Percentiles rank a stretch among this genome's conserved stretches.
Evolutionary conservation across 2,888 invertebrate genomes (phyloP).

Genomic region (Melanchra persicariae): DNA sequence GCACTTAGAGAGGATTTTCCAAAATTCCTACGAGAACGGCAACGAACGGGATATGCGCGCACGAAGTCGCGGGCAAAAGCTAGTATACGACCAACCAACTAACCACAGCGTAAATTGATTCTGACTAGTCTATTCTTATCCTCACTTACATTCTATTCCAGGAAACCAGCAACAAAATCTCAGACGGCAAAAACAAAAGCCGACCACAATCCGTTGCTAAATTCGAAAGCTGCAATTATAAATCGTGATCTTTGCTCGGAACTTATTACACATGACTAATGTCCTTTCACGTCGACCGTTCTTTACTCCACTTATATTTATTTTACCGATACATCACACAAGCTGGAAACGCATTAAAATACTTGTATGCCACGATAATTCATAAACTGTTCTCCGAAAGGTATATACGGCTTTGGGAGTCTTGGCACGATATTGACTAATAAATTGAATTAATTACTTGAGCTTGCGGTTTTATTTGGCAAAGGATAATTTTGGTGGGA

Average conservation of each 20-base stretch:
- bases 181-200: constrained; percentile 50
- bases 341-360: constrained; percentile 82
- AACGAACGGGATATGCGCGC: too few relatives aligned
- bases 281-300: constrained; percentile 63
- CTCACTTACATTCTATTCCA: constrained; percentile 38
- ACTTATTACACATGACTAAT: constrained; percentile 78
- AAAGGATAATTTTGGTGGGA: constrained; percentile 65
- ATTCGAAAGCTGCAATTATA: constrained; percentile 66
- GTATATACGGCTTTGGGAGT: constrained; percentile 65
- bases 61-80: too few relatives aligned
- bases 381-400: constrained; percentile 72
- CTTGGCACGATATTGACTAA: constrained; percentile 74
- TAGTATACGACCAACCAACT: background rate
- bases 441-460: constrained; percentile 79
- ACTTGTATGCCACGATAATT: constrained; percentile 81
- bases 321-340: constrained; percentile 78
- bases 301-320: constrained; percentile 68
- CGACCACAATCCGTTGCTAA: constrained; percentile 55
- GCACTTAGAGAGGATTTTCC: too few relatives aligned
- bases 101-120: background rate
- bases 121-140: background rate
- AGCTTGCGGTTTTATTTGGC: constrained; percentile 65
- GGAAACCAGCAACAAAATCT: constrained; percentile 30
- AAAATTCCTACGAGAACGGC: too few relatives aligned
- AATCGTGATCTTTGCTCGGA: constrained; percentile 70